These are phyloP conservation scores for Antheraea mylitta DNA, from an alignment of 1,140 invertebrate species.

Conservation along the genomic window DNA sequence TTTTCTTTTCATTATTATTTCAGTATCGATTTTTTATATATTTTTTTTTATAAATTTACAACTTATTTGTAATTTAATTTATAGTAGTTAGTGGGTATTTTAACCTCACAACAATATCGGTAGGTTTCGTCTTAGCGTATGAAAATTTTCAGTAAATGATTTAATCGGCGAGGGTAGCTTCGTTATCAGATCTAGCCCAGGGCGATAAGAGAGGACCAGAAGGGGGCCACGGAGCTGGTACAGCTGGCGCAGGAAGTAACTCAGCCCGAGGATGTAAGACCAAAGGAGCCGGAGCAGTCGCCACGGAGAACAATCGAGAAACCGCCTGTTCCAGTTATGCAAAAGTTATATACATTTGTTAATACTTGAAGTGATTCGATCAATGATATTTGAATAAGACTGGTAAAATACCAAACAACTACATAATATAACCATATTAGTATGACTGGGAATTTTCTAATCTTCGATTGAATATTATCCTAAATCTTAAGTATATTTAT, in stretches of 20 bases:
- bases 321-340: conserved; percentile 51
- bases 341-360: too few species aligned
- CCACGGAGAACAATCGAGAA: conserved; percentile 51
- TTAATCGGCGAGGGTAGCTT: conserved; percentile 63
- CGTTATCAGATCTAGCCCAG: conserved; percentile 68
- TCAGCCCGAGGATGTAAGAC: conserved; percentile 65
- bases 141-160: neutral
- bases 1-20: neutral
- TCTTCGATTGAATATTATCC: too few species aligned
- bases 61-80: too few species aligned
- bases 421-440: too few species aligned
- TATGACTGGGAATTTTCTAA: too few species aligned
- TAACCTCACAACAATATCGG: neutral
- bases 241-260: conserved; percentile 55
- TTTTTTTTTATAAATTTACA: too few species aligned
- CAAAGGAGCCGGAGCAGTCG: conserved; percentile 49
- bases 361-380: too few species aligned
- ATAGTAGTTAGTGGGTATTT: neutral
- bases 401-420: too few species aligned
- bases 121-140: neutral
- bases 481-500: too few species aligned
- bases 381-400: too few species aligned
- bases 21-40: neutral
- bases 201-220: conserved; percentile 61
- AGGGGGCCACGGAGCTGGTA: conserved; percentile 58